Conservation (phyloP, 2,113 vertebrate species). For the Anguilla japonica region DNA sequence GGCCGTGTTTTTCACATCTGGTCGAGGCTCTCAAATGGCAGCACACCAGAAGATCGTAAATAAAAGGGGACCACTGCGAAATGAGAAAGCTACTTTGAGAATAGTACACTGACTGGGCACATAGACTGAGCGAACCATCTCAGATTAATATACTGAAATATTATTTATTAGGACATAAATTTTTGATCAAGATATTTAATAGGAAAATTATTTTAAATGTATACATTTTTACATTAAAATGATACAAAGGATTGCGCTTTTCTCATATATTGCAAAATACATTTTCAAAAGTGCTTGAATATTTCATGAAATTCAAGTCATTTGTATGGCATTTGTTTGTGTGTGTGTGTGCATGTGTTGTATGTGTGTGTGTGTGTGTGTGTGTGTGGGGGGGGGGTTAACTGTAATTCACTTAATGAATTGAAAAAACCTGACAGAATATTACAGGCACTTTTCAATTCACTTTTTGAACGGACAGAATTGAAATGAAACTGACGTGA, state of each 20-base stretch:
- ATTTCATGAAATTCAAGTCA: no score
- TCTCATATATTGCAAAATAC: neutral
- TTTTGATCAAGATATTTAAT: no score
- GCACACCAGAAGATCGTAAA: neutral
- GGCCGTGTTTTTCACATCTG: neutral
- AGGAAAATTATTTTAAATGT: no score
- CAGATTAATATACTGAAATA: no score
- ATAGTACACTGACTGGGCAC: neutral
- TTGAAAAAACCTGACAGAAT: neutral
- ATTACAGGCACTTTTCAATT: no score
- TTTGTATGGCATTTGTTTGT: constrained; percentile 2
- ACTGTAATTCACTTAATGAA: constrained; percentile 25
- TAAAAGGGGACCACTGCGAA: neutral
- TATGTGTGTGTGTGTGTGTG: neutral
- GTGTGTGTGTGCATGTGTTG: neutral
- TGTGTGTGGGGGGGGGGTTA: constrained; percentile 32
- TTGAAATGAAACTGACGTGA: neutral
- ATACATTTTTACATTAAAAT: no score
- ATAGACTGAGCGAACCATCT: neutral
- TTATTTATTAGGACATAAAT: no score
- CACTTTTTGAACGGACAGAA: no score
- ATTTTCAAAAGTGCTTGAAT: no score
- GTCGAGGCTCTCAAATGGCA: neutral
- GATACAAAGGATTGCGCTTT: neutral
- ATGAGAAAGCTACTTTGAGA: neutral